Evolutionary conservation across 2,888 invertebrate genomes (phyloP).

Genomic region (Psylliodes chrysocephalus): DNA sequence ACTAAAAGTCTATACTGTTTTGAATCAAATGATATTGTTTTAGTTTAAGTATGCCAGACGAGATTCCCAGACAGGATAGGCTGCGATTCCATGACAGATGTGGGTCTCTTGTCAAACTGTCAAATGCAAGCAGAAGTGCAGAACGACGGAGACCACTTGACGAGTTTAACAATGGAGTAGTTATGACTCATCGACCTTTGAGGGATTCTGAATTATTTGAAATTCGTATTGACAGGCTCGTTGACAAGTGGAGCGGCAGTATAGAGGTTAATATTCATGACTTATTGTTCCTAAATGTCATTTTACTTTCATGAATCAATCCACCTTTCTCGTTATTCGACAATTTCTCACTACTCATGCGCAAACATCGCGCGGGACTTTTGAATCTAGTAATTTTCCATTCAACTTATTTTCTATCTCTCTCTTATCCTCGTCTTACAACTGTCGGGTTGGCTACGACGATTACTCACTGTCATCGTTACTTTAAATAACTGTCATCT

Average conservation of each 20-base stretch:
- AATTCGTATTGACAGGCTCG: conserved; percentile 91
- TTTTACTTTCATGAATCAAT: neutral
- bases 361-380: too few relatives aligned
- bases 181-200: conserved; percentile 91
- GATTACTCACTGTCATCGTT: too few relatives aligned
- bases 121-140: conserved; percentile 84
- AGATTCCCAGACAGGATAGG: conserved; percentile 67
- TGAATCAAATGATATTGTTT: conserved; percentile 18
- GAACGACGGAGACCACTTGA: conserved; percentile 89
- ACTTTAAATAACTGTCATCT: too few relatives aligned
- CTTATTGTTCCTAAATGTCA: neutral
- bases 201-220: conserved; percentile 92
- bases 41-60: conserved; percentile 61
- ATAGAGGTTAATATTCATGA: conserved; percentile 73
- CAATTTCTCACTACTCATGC: too few relatives aligned
- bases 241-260: conserved; percentile 95
- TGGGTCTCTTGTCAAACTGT: conserved; percentile 87
- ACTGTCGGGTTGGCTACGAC: too few relatives aligned
- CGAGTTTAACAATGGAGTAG: conserved; percentile 96
- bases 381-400: too few relatives aligned
- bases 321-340: too few relatives aligned
- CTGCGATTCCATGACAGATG: conserved; percentile 89
- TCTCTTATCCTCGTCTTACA: too few relatives aligned
- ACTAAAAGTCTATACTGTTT: too few relatives aligned
- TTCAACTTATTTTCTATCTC: too few relatives aligned